phyloP scores from a whole-genome alignment of 35 echinoderm and acorn worm genomes.

The Lytechinus pictus region DNA sequence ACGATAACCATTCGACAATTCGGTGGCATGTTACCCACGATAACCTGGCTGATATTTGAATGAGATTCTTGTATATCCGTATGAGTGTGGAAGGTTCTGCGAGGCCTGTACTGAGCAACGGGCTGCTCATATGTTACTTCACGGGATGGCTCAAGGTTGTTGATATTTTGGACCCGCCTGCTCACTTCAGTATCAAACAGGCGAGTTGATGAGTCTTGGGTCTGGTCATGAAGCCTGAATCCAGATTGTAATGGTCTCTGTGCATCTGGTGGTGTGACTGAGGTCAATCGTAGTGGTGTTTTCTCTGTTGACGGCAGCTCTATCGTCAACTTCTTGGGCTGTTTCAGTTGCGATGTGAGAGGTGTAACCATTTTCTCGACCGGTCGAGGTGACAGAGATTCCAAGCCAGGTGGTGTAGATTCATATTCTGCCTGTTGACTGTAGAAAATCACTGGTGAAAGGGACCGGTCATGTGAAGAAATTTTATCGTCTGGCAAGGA shows the following conservation, averaged over 20 bases:
- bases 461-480: slow-evolving; percentile 45
- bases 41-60: neutral
- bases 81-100: neutral
- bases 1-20: slow-evolving; percentile 51
- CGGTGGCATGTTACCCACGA: slow-evolving; percentile 54
- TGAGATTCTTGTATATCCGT: neutral
- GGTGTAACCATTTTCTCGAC: neutral
- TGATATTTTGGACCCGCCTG: neutral
- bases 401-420: slow-evolving; percentile 26
- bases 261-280: neutral
- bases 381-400: slow-evolving; percentile 42
- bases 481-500: neutral
- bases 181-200: neutral
- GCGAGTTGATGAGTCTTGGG: neutral
- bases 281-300: neutral
- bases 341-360: neutral
- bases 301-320: neutral
- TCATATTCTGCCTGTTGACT: neutral
- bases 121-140: neutral
- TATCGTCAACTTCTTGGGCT: slow-evolving; percentile 29
- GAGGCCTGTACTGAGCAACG: neutral
- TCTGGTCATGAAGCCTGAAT: neutral
- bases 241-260: neutral
- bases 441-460: slow-evolving; percentile 47
- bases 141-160: neutral